Percentiles rank a stretch among this genome's conserved stretches.
Evolutionary conservation across 2,888 invertebrate species (phyloP).

Genomic region (Synanthedon vespiformis): DNA sequence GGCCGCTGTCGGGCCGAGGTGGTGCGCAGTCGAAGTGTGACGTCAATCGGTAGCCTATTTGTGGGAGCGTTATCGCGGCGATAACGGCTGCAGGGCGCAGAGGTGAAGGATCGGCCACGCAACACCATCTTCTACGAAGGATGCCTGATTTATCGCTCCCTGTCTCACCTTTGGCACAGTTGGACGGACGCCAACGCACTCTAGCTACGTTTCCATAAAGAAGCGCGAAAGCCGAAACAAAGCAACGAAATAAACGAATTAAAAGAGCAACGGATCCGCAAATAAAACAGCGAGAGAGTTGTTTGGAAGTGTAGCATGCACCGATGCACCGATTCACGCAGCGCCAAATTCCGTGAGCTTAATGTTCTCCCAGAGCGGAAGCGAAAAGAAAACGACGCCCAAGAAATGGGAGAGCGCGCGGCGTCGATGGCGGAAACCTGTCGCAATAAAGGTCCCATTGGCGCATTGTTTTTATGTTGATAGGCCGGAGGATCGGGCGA

Average conservation of each 20-base stretch:
- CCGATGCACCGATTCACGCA: conserved; percentile 1
- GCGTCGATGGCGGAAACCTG: conserved; percentile 13
- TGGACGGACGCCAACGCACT: conserved; percentile 24
- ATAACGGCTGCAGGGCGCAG: conserved; percentile 15
- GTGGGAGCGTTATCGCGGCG: conserved; percentile 34
- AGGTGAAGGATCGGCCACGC: conserved; percentile 55
- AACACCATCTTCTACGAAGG: conserved; percentile 37
- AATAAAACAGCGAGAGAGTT: neutral
- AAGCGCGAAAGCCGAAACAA: neutral
- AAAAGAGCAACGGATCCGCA: neutral
- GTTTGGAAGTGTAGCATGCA: neutral
- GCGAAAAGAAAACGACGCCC: conserved; percentile 11
- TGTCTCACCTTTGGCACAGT: conserved; percentile 28
- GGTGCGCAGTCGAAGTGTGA: conserved; percentile 29
- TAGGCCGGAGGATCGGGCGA: conserved; percentile 3
- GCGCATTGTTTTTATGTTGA: conserved; percentile 22
- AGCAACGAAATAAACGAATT: neutral
- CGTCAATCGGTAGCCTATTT: conserved; percentile 60
- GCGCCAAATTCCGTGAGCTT: conserved; percentile 23
- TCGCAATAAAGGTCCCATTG: conserved; percentile 25
- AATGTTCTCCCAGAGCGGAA: conserved; percentile 20
- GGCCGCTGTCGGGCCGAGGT: conserved; percentile 36
- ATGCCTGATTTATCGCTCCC: conserved; percentile 15
- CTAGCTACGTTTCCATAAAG: neutral
- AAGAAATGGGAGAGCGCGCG: conserved; percentile 3